phyloP scores from a whole-genome alignment of 1,140 invertebrate genomes.

The Ruditapes philippinarum region DNA sequence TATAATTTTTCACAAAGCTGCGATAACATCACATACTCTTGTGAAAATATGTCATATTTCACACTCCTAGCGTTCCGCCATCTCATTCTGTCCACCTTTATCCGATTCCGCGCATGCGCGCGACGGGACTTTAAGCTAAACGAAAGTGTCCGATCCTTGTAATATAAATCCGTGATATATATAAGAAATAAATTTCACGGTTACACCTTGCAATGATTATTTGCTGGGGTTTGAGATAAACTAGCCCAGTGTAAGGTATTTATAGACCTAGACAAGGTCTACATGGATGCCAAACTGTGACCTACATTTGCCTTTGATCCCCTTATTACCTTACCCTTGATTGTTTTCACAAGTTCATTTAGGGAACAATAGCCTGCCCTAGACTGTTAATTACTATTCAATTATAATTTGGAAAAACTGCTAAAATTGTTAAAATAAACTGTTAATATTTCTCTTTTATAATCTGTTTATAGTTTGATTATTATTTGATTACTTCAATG shows the following conservation, averaged over 20 bases:
- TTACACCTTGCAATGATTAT: not conserved
- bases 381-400: not conserved
- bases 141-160: no score
- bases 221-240: conserved; percentile 30
- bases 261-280: not conserved
- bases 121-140: no score
- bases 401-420: not conserved
- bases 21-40: no score
- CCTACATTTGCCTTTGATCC: conserved; percentile 20
- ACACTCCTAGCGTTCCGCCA: no score
- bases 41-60: no score
- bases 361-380: not conserved
- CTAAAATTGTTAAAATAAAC: conserved; percentile 28
- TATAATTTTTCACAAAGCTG: no score
- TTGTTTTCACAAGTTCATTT: conserved; percentile 15
- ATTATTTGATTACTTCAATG: conserved; percentile 4
- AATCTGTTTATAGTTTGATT: not conserved
- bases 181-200: not conserved
- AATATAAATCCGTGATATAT: no score
- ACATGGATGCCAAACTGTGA: not conserved
- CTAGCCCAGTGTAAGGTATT: not conserved
- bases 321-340: not conserved
- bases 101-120: no score
- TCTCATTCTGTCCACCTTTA: no score
- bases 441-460: conserved; percentile 4